Evolutionary conservation across 2,888 invertebrate genomes (phyloP), one percentile per base, ranked within the genome.

Genomic region (Julus scanicus): DNA sequence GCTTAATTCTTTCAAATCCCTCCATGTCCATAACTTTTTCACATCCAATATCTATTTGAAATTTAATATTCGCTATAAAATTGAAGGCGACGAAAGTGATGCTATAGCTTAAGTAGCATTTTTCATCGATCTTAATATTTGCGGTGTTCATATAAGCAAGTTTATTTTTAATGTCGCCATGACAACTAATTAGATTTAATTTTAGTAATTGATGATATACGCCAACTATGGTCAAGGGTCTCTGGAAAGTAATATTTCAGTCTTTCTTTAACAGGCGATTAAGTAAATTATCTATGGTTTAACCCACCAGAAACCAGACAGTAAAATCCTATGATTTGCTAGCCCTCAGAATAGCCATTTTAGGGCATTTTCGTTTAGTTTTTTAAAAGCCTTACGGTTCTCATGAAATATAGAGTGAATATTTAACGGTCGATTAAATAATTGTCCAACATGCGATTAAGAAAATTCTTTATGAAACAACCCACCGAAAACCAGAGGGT

Each of bases 51-150:
- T 17, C 53, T 15, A 53, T 9, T 53, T 53, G 53, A 53, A 13
- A 53, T 3, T 53, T 53, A 53, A 53, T 53, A 53, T 53, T 53
- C 3, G 15, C 53, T 15, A 15, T 15, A 63, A 63, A 63, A 63
- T 63, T 63, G n/a, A 29, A n/a, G 17, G 6, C n/a, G 3, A 63
- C 63, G n/a, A 63, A 63, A 63, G 20, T n/a, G 63, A n/a, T 63
- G 63, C 1, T 29, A 29, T n/a, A 63, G n/a, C 63, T 63, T 63
- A 63, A 63, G 63, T 63, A 63, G n/a, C 63, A 63, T 63, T 63
- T 63, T n/a, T n/a, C 63, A 63, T 63, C 63, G 63, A 63, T 63
- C 63, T 63, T 63, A 17, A 63, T 63, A 63, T 63, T 63, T 63
- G n/a, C 17, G 4, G n/a, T n/a, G 63, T n/a, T 6, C n/a, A n/a